Evolutionary conservation across 2,113 vertebrate species (phyloP).

Genomic region (Notothenia coriiceps): DNA sequence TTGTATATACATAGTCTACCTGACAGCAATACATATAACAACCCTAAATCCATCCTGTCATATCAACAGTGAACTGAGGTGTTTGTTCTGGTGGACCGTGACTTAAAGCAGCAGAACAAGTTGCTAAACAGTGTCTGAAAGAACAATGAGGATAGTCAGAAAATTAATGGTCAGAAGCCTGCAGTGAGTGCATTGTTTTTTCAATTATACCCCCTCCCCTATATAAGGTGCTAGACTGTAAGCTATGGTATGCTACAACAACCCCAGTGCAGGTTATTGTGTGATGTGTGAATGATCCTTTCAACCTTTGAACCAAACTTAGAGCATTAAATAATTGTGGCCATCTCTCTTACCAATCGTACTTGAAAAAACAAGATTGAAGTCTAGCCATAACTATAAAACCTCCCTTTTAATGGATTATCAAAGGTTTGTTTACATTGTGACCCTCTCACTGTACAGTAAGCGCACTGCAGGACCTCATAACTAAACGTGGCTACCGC

Average conservation of each 20-base stretch:
- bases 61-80: conserved; percentile 42
- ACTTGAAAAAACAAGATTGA: conserved; percentile 32
- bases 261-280: conserved; percentile 32
- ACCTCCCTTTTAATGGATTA: conserved; percentile 30
- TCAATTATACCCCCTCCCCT: background rate
- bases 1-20: conserved; percentile 84
- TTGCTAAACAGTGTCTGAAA: conserved; percentile 43
- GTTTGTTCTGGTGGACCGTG: conserved; percentile 45
- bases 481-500: conserved; percentile 19
- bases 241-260: conserved; percentile 28
- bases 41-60: conserved; percentile 38
- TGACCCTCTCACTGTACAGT: conserved; percentile 33
- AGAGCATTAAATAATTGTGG: conserved; percentile 30
- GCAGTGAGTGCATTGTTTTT: conserved; percentile 4
- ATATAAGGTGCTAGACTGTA: conserved; percentile 47
- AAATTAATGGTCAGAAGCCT: conserved; percentile 17
- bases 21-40: conserved; percentile 78
- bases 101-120: conserved; percentile 53
- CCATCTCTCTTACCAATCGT: conserved; percentile 19
- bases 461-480: conserved; percentile 28
- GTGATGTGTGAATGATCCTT: conserved; percentile 25
- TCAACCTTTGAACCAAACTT: conserved; percentile 28
- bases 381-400: conserved; percentile 50
- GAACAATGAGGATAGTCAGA: background rate
- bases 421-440: conserved; percentile 45